Percentiles rank a stretch among this genome's conserved stretches.
Evolutionary conservation across 2,888 invertebrate species (phyloP).

Genomic region (Leptopilina myrica): DNA sequence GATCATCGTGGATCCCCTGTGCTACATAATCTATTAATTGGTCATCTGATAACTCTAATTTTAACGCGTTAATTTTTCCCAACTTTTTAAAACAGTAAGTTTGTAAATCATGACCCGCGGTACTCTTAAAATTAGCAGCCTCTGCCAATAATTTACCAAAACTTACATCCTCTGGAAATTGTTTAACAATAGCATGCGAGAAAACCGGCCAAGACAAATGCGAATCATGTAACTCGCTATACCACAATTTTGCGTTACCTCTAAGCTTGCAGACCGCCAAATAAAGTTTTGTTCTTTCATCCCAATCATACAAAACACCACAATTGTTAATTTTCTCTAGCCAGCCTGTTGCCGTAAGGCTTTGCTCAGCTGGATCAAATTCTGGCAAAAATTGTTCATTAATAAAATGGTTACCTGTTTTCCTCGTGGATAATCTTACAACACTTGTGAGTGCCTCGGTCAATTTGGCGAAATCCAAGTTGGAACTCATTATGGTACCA

Average conservation of each 20-base stretch:
- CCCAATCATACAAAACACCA: constrained; percentile 49
- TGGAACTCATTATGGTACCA: too few species aligned
- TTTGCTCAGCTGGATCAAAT: constrained; percentile 49
- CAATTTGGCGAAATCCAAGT: too few species aligned
- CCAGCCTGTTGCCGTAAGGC: constrained; percentile 49
- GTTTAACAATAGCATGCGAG: too few species aligned
- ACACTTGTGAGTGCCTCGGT: too few species aligned
- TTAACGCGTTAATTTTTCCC: constrained; percentile 47
- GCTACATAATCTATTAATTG: constrained; percentile 48
- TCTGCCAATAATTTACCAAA: too few species aligned
- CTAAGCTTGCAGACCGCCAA: neutral
- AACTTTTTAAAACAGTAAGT: constrained; percentile 51
- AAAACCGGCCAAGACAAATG: too few species aligned
- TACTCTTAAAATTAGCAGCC: constrained; percentile 44
- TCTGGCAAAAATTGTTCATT: constrained; percentile 54
- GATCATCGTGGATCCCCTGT: too few species aligned
- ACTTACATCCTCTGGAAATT: too few species aligned
- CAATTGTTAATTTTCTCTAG: constrained; percentile 46
- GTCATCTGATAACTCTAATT: constrained; percentile 48
- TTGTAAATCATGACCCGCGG: constrained; percentile 47
- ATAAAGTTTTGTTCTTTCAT: constrained; percentile 47
- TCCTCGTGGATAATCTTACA: too few species aligned
- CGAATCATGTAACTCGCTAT: too few species aligned
- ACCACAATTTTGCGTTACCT: too few species aligned
- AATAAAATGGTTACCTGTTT: constrained; percentile 33